These are phyloP conservation scores for Drosophila mettleri DNA, from an alignment of 2,888 invertebrate species.

Conservation along the genomic window DNA sequence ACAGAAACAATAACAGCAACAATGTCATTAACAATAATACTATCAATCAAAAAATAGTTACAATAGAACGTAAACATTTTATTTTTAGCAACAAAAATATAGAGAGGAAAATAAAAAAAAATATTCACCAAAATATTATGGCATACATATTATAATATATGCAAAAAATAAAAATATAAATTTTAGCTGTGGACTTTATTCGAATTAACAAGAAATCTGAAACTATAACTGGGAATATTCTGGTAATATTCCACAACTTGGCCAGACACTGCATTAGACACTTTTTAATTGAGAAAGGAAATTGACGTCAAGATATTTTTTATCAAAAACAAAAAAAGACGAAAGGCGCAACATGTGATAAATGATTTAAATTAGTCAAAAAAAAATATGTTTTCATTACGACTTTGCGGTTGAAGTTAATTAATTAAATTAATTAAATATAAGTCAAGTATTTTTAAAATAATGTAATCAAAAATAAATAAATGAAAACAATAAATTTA, in stretches of 20 bases:
- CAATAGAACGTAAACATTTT: not conserved
- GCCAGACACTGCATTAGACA: not conserved
- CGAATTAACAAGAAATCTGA: not conserved
- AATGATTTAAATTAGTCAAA: conserved; percentile 7
- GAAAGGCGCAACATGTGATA: too few relatives aligned
- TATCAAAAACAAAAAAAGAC: not conserved
- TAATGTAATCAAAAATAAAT: not conserved
- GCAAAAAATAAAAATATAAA: not conserved
- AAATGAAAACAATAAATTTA: not conserved
- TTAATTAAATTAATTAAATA: not conserved
- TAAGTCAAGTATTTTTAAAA: not conserved
- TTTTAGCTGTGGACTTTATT: not conserved
- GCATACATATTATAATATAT: not conserved
- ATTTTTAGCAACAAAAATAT: conserved; percentile 2
- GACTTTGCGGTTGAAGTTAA: not conserved
- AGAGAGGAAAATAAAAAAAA: not conserved
- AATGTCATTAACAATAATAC: conserved; percentile 4
- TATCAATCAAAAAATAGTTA: conserved; percentile 19
- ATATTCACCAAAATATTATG: not conserved
- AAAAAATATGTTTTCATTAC: not conserved
- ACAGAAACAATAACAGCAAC: conserved; percentile 5
- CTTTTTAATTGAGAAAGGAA: not conserved
- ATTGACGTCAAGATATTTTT: not conserved
- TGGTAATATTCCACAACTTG: not conserved
- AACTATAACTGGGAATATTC: not conserved